Percentiles rank a stretch among this genome's conserved stretches.
Conservation (phyloP, 2,797 vertebrate genomes). For the Lagocephalus sceleratus region DNA sequence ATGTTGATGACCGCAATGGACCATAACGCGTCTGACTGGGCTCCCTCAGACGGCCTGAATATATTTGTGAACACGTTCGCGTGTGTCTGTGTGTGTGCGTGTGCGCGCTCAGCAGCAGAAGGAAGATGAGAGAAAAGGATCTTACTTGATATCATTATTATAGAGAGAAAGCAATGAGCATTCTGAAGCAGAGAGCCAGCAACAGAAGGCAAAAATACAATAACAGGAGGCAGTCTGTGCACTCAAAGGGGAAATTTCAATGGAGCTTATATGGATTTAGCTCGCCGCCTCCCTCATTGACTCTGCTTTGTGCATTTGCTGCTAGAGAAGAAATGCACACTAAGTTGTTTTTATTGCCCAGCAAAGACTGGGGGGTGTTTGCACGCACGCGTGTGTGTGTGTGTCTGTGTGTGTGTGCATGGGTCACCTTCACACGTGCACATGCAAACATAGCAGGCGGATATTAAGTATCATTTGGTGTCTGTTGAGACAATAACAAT, state of each 20-base stretch:
- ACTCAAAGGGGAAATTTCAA: conserved; percentile 59
- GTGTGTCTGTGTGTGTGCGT: conserved; percentile 19
- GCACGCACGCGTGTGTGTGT: not conserved
- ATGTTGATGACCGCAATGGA: conserved; percentile 14
- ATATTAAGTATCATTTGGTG: too few relatives aligned
- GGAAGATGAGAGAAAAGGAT: conserved; percentile 27
- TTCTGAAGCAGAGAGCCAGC: conserved; percentile 55
- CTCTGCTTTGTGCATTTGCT: conserved; percentile 43
- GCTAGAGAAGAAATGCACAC: conserved; percentile 49
- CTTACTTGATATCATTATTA: conserved; percentile 61
- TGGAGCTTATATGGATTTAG: conserved; percentile 68
- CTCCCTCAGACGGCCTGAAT: conserved; percentile 17
- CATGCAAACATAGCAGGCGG: conserved; percentile 1
- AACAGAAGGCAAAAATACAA: conserved; percentile 67
- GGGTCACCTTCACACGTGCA: conserved; percentile 56
- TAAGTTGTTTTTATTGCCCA: conserved; percentile 56
- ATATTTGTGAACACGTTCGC: conserved; percentile 17
- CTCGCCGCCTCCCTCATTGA: conserved; percentile 45
- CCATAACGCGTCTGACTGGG: not conserved
- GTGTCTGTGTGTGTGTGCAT: too few relatives aligned
- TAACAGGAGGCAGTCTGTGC: conserved; percentile 56
- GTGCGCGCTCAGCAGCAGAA: conserved; percentile 11
- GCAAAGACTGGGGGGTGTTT: conserved; percentile 7
- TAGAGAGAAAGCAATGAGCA: conserved; percentile 57
- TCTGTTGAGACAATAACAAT: too few relatives aligned